Evolutionary conservation across 2,888 invertebrate genomes (phyloP), one percentile per base, ranked within the genome.

Genomic region (Eupithecia vulgata): DNA sequence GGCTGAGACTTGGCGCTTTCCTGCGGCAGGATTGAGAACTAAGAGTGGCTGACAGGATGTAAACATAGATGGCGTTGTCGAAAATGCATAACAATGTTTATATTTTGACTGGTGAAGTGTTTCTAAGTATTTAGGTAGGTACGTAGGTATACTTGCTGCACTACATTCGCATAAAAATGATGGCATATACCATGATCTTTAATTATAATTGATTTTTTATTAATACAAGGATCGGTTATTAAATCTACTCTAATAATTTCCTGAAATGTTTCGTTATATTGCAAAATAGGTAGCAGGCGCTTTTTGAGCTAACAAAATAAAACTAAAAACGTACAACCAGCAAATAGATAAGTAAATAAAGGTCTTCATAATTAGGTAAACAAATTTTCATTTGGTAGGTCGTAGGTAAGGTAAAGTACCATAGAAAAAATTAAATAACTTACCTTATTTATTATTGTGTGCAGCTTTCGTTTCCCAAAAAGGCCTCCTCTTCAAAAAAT

Each of bases 1-100:
- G 90, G 87, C 83, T 92, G 92, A 91, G 91, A 92, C 89, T 91
- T 83, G 90, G 92, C 93, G 93, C 92, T 85, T 76, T 59, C 52
- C 70, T 57, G 77, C 81, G 90, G 85, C 77, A 77, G 78, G 76
- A 82, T 68, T 68, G 25, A 0, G 84, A 88, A 91, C 88, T 89
- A 88, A 68, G 42, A 71, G 12, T 15, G 64, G 75, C 71, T 72
- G 70, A 52, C 25, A 74, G 72, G 74, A 65, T 30, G 30, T 12
- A 15, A 64, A 73, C 75, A 83, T 77, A 94, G 93, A 90, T 93
- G 93, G 90, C 92, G 88, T 80, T 84, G 59, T 82, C 62, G n/a
- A 30, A 64, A 76, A 76, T 64, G 17, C n/a, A 45, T 6, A 57
- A 68, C 61, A 67, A 73, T 76, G 78, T 77, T 71, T 61, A 67